Evolutionary conservation across 2,888 invertebrate species (phyloP), one percentile per base, ranked within the genome.

Genomic region (Polylopha cassiicola): DNA sequence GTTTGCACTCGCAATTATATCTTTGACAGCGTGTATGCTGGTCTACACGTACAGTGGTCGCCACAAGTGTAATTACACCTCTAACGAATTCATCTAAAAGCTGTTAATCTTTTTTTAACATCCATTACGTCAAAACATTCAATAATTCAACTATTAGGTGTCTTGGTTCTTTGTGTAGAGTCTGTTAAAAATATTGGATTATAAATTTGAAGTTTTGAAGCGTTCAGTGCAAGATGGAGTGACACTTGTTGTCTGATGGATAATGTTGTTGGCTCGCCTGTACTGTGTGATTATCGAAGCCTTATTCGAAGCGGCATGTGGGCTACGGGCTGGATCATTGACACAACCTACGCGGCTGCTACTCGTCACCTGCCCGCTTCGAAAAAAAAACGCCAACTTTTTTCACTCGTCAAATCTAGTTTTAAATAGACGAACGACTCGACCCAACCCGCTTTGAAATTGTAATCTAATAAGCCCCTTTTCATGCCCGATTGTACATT

Each of bases 291-390:
- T 82, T 80, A 82, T 72, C 65, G 72, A 71, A 72, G 79, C 79
- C 80, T 80, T 82, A 78, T 81, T 79, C 75, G 77, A 65, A 69
- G 64, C 65, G 79, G 76, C 82, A 82, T 84, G 85, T 85, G 84
- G 84, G 84, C 80, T 79, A 77, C 65, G 65, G 67, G 74, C 72
- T 79, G 77, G 85, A 82, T 73, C 85, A 81, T 80, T 85, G 85
- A 85, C 85, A 81, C 85, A 78, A 67, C 81, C 82, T 78, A 85
- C 84, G 66, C 79, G 71, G 53, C 64, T 65, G 61, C 65, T 48
- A 61, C 69, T 80, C 74, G 79, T 82, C 85, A 85, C 85, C 85
- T 85, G 84, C 81, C 69, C 54, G 58, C 54, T 38, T 37, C 51
- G 53, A 54, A 71, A 75, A 75, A 75, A 76, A 72, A 65, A 55